Evolutionary conservation across 2,888 invertebrate genomes (phyloP).

Genomic region (Lepeophtheirus nordmannii): DNA sequence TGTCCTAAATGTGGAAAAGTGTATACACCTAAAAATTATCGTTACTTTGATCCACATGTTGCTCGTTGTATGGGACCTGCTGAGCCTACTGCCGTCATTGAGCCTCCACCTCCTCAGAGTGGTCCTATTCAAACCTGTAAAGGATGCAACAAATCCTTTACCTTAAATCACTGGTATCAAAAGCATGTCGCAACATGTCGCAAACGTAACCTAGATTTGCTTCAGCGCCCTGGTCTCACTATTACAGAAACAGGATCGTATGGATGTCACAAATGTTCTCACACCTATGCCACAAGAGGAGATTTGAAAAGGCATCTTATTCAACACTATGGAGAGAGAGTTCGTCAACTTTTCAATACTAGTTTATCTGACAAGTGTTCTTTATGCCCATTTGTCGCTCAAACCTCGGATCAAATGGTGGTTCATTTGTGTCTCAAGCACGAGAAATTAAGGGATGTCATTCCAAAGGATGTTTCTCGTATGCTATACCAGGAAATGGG

Average conservation of each 20-base stretch:
- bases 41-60: background rate
- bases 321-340: background rate
- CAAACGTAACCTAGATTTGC: background rate
- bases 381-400: background rate
- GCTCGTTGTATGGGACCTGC: background rate
- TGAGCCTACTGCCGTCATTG: conserved; percentile 4
- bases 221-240: background rate
- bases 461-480: background rate
- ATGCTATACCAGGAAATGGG: background rate
- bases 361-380: background rate
- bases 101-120: conserved; percentile 1
- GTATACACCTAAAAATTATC: background rate
- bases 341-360: conserved; percentile 1
- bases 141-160: background rate
- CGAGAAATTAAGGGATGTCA: background rate
- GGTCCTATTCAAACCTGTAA: conserved; percentile 1
- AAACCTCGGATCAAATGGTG: conserved; percentile 3
- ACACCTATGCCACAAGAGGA: conserved; percentile 1
- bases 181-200: background rate
- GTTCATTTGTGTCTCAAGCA: background rate
- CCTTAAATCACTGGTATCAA: conserved; percentile 1
- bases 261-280: conserved; percentile 2
- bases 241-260: background rate
- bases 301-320: background rate
- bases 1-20: background rate